These are phyloP conservation scores for Sebastes matsubarae DNA, from an alignment of 2,797 vertebrate species.

Conservation along the genomic window DNA sequence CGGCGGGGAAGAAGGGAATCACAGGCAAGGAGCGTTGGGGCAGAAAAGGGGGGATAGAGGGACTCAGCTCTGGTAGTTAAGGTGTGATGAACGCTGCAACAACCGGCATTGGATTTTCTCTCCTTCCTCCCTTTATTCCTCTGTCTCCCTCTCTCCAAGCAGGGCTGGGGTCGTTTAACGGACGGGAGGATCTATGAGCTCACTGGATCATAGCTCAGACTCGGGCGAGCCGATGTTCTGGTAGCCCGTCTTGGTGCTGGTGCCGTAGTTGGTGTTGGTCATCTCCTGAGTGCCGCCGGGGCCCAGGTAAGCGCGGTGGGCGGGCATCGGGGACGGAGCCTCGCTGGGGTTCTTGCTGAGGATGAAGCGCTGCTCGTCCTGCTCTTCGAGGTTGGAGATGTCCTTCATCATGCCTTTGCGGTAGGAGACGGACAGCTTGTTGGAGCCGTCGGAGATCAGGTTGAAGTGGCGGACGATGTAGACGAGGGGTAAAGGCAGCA, in stretches of 20 bases:
- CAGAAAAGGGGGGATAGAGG: constrained; percentile 8
- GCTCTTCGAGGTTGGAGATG: constrained; percentile 96
- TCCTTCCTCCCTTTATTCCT: constrained; percentile 35
- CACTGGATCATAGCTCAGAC: constrained; percentile 81
- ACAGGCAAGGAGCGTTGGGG: neutral
- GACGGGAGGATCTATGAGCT: constrained; percentile 18
- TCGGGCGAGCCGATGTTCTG: constrained; percentile 86
- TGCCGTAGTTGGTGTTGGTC: constrained; percentile 95
- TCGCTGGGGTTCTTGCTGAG: constrained; percentile 93
- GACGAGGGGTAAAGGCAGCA: constrained; percentile 92
- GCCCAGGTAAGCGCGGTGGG: constrained; percentile 92
- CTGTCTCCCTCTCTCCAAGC: constrained; percentile 37
- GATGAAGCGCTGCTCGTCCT: constrained; percentile 97
- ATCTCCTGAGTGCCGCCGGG: constrained; percentile 91
- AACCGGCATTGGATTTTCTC: constrained; percentile 51
- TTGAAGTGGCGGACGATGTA: constrained; percentile 92
- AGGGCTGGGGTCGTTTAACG: constrained; percentile 18
- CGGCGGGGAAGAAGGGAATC: neutral
- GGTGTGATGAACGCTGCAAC: constrained; percentile 69
- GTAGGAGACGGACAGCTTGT: constrained; percentile 96
- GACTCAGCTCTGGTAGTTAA: constrained; percentile 57
- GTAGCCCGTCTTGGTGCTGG: constrained; percentile 90
- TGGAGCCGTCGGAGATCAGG: constrained; percentile 94
- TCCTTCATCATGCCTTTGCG: constrained; percentile 99
- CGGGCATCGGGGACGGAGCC: constrained; percentile 94